phyloP scores from a whole-genome alignment of 2,113 vertebrate genomes.

The Xerus inauris region DNA sequence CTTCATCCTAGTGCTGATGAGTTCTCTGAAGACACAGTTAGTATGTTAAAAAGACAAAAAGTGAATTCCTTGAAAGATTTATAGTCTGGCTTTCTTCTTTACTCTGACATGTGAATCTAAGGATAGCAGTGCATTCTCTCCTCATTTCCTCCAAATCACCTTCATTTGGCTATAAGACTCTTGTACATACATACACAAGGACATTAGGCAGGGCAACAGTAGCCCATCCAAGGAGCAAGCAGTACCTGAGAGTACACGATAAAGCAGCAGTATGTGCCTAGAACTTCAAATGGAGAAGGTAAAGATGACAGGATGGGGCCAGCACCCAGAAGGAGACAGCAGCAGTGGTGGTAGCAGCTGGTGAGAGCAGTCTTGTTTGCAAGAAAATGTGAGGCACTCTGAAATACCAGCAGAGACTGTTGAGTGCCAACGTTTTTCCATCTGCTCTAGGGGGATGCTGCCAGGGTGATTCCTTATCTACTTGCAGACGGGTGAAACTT shows the following conservation, averaged over 20 bases:
- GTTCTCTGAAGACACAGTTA: not conserved
- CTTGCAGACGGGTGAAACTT: not conserved
- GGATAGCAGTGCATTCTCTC: not conserved
- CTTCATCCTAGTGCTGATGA: not conserved
- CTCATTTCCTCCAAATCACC: not conserved
- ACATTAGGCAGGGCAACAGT: not conserved
- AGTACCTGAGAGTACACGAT: not conserved
- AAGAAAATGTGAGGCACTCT: not conserved
- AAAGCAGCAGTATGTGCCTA: not conserved
- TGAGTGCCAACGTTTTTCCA: not conserved
- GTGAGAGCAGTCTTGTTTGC: not conserved
- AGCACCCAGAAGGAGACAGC: not conserved
- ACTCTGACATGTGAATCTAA: not conserved
- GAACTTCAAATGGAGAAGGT: not conserved
- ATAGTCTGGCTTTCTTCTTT: not conserved
- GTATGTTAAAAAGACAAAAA: not conserved
- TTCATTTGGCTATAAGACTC: not conserved
- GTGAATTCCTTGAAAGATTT: not conserved
- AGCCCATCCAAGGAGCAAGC: not conserved
- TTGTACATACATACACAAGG: not conserved
- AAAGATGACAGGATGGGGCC: not conserved
- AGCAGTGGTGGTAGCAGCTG: not conserved
- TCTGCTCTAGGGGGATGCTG: not conserved
- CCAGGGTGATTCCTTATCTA: not conserved
- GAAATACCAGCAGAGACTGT: not conserved